Base-by-base conservation (phyloP, 2,888 invertebrate species). In the Ormyrus nitidulus region DNA sequence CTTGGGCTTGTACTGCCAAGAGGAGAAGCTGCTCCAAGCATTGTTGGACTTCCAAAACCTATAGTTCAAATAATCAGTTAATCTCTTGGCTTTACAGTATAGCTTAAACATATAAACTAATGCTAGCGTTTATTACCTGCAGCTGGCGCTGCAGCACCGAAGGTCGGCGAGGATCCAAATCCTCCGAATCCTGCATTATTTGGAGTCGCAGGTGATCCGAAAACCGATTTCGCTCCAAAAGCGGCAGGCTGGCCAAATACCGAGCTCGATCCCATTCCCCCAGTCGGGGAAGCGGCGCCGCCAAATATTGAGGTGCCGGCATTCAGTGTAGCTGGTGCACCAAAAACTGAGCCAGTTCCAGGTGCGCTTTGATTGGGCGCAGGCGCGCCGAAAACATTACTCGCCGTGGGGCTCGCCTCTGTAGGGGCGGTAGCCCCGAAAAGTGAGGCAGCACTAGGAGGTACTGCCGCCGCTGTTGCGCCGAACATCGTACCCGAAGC, bases 21-120 rank as follows among this genome's bases (percentile, higher is more conserved):
- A 44, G 87, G 83, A 76, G 84, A 84, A 56, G 82, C 83, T n/a
- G 83, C 82, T 6, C 87, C 88, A 84, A 89, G 84, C 5, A 81
- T 51, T 19, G 89, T 84, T 44, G 87, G 83, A 71, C 83, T 85
- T 81, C 88, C 89, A 81, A 90, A 90, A 69, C 88, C 89, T 87
- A 9, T 1, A 69, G 81, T 78, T 62, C 6, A 79, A 68, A 54
- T 34, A 10, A 80, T 59, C 3, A 6, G 19, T 73, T 65, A 44
- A 34, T 34, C 2, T 34, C 34, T 4, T 34, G 4, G 34, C 34
- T 34, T 34, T 34, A 4, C 34, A 0, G 34, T 34, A 34, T 13
- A 46, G 3, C 3, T 66, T 5, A 34, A 48, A 54, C n/a, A 5
- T 69, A 51, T 69, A 51, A 59, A 2, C 61, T 6, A 56, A 53